Evolutionary conservation across 2,888 invertebrate species (phyloP).

Genomic region (Tetrapedia diversipes): DNA sequence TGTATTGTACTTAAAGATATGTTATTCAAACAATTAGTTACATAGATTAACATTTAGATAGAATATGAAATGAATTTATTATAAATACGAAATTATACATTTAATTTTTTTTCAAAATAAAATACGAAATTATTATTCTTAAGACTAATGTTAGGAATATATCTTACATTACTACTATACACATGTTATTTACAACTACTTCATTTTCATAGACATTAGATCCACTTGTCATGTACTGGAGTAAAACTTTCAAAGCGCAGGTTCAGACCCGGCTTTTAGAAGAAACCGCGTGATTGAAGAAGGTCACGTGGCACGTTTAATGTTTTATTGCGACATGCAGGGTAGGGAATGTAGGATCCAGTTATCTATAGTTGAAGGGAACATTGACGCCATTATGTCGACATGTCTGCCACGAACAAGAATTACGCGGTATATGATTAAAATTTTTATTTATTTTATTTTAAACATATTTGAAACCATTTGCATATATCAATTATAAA

Average conservation of each 20-base stretch:
- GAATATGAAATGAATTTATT: neutral
- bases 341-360: slow-evolving; percentile 59
- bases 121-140: neutral
- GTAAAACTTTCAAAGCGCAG: slow-evolving; percentile 36
- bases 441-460: slow-evolving; percentile 6
- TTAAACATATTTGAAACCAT: neutral
- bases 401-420: slow-evolving; percentile 68
- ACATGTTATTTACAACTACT: slow-evolving; percentile 15
- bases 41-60: neutral
- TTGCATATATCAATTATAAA: neutral
- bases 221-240: slow-evolving; percentile 24
- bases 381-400: slow-evolving; percentile 73
- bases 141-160: neutral
- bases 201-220: neutral
- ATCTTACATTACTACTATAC: neutral
- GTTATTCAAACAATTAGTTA: neutral
- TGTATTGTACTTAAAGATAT: neutral
- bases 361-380: slow-evolving; percentile 64
- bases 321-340: slow-evolving; percentile 54
- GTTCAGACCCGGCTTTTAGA: slow-evolving; percentile 56
- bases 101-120: no score
- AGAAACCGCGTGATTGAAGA: slow-evolving; percentile 53
- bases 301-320: slow-evolving; percentile 49
- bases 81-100: neutral
- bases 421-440: slow-evolving; percentile 56